Evolutionary conservation across 2,797 vertebrate species (phyloP), one percentile per base, ranked within the genome.

Genomic region (Acrossocheilus wenchowensis): DNA sequence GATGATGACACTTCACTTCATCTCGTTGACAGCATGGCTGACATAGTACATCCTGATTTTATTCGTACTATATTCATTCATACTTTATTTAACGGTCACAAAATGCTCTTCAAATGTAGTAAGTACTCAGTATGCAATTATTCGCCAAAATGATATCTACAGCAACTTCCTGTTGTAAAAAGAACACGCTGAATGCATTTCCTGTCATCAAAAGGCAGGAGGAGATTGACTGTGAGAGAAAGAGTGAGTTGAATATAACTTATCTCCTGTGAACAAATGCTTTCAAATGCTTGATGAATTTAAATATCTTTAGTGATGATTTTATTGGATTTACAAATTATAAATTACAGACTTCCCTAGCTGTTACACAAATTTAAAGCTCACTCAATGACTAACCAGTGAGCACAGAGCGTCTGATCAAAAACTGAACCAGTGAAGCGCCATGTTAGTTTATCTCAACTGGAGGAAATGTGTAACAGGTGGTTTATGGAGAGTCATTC

Each of bases 191-290:
- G 4, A 79, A 82, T 64, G 52, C 5, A 68, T 50, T 89, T 86
- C 78, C 81, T 82, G 86, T 86, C 71, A 81, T 77, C 43, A 14
- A 86, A 23, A 88, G 43, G 14, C 17, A 45, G 48, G 39, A 85
- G 11, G 30, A 60, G 57, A 60, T 5, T 57, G n/a, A 30, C n/a
- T 6, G 60, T 72, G 41, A 71, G 26, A 12, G 15, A 5, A 41
- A 83, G 52, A 21, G 41, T 10, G 45, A 85, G 48, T 14, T 79
- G 60, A 52, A n/a, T 83, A 68, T 36, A 39, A 14, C 43, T 34
- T n/a, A 26, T 43, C 36, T 39, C 12, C 34, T 48, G 30, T n/a
- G 26, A 34, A 75, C 26, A 36, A 64, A 64, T 64, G 43, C 7
- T 64, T 75, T 48, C 5, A 11, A 74, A 34, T 48, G 3, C 30